These are phyloP conservation scores for Pristionchus arcanus DNA, from an alignment of 2,888 invertebrate genomes.

Conservation along the genomic window DNA sequence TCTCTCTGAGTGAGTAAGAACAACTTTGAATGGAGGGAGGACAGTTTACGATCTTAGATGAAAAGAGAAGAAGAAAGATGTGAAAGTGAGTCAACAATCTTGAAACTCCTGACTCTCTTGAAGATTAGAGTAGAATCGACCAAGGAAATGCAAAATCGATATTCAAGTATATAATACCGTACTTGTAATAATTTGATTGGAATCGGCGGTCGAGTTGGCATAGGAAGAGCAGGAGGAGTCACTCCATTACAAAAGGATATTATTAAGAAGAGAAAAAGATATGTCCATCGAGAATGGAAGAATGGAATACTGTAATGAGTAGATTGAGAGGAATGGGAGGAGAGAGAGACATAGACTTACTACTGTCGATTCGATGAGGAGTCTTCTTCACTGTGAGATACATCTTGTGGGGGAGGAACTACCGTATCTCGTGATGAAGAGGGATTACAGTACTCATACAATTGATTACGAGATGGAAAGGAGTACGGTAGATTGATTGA, in stretches of 20 bases:
- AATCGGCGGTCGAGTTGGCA: constrained; percentile 48
- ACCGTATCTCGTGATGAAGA: constrained; percentile 32
- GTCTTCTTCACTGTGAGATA: neutral
- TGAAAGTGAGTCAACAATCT: constrained; percentile 21
- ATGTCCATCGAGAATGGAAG: neutral
- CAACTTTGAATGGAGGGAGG: constrained; percentile 35
- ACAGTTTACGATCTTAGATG: constrained; percentile 32
- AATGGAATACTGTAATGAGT: constrained; percentile 19
- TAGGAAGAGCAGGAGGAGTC: constrained; percentile 45
- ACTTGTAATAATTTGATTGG: constrained; percentile 32
- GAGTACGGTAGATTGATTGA: constrained; percentile 38
- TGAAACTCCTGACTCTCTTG: neutral
- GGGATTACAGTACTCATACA: constrained; percentile 26
- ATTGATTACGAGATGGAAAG: neutral
- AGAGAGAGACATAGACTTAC: neutral
- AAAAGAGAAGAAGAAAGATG: constrained; percentile 37
- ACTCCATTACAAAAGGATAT: neutral
- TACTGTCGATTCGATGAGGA: neutral
- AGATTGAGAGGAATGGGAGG: neutral
- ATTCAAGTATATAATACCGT: neutral
- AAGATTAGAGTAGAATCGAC: neutral
- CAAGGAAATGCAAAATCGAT: neutral
- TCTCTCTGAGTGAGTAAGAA: constrained; percentile 20
- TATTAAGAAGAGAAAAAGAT: neutral
- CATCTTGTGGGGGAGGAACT: neutral